Evolutionary conservation across 2,113 vertebrate genomes (phyloP).

Genomic region (Panthera uncia): DNA sequence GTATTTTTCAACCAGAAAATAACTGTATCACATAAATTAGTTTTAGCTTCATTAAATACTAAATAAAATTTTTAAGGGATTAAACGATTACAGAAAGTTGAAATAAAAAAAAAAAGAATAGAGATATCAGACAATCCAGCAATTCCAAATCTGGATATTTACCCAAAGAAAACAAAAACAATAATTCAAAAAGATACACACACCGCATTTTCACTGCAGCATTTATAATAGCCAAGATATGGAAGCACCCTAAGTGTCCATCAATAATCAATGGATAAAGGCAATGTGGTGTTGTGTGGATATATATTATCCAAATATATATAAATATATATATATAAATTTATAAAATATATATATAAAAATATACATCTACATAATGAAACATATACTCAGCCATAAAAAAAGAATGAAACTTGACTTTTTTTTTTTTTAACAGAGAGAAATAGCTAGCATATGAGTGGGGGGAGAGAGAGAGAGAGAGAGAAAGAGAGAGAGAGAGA

Average conservation of each 20-base stretch:
- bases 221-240: neutral
- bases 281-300: neutral
- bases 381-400: neutral
- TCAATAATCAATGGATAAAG: neutral
- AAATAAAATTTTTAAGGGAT: neutral
- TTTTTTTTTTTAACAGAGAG: too few species aligned
- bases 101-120: neutral
- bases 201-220: neutral
- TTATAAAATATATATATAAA: neutral
- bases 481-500: too few species aligned
- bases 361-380: neutral
- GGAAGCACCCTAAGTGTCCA: neutral
- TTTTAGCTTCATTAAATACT: neutral
- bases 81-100: neutral
- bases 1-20: neutral
- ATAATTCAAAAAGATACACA: neutral
- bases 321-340: neutral
- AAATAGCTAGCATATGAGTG: too few species aligned
- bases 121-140: neutral
- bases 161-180: neutral
- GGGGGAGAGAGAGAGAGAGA: too few species aligned
- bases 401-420: neutral
- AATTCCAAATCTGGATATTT: neutral
- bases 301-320: neutral
- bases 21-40: neutral